Base-by-base conservation (phyloP, 1,140 invertebrate species). In the Cydia amplana region DNA sequence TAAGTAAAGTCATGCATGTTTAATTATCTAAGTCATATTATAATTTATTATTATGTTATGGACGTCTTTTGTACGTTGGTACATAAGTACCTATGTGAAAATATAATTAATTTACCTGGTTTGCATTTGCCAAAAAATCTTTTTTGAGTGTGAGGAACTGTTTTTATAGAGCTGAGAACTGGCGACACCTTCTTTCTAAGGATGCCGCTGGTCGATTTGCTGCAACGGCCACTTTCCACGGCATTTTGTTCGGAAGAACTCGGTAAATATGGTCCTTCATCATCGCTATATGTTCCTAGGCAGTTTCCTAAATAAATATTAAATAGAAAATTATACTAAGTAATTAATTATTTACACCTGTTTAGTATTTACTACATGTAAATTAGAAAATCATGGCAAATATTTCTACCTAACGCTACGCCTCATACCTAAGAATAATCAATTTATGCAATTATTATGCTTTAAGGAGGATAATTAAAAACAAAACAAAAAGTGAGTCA, bases 81-180 rank as follows among this genome's bases (percentile, higher is more conserved):
- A 32, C 32, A 32, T 32, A 32, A 32, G 32, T 6, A 32, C 6
- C 0, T 32, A 32, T n/a, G n/a, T n/a, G n/a, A 32, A 10, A 40
- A 40, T 40, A 40, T 40, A 40, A 40, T 40, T 40, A 40, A 40
- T 46, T 46, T 84, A 92, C 91, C 91, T 82, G 84, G 86, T 84
- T 92, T 92, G 79, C 88, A 90, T 83, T 85, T 87, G 40, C 86
- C 89, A 73, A 90, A 85, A 73, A 89, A 83, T 36, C 65, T 70
- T 81, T 81, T 80, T 63, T 80, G 73, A 64, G 75, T 74, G 16
- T 18, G 65, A 10, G 65, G 2, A 65, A 36, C 28, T 20, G 78
- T 80, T 7, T 78, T 60, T 43, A 28, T 65, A 70, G 20, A 49
- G 25, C 77, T 74, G 10, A 55, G 16, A 60, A 65, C 20, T 18